Evolutionary conservation across 2,797 vertebrate species (phyloP).

Genomic region (Enteromius unitaeniatus): DNA sequence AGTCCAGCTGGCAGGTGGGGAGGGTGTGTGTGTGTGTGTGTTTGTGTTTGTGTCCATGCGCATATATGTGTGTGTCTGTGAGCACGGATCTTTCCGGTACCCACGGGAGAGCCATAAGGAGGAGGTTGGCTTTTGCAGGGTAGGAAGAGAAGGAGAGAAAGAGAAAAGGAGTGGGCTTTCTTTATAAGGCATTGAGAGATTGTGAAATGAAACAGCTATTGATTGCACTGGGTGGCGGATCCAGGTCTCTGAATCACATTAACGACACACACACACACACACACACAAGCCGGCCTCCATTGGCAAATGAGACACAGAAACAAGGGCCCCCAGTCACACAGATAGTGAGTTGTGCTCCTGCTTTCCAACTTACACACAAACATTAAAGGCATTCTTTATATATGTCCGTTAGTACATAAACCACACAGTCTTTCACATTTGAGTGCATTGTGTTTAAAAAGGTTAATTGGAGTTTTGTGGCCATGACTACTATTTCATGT

Average conservation of each 20-base stretch:
- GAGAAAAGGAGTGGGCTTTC: constrained; percentile 66
- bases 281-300: constrained; percentile 35
- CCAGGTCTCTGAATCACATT: constrained; percentile 83
- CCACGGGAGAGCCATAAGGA: constrained; percentile 63
- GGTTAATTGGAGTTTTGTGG: constrained; percentile 15
- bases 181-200: constrained; percentile 81
- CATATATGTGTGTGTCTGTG: constrained; percentile 57
- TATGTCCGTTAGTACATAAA: constrained; percentile 9
- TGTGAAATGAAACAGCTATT: constrained; percentile 84
- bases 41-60: constrained; percentile 45
- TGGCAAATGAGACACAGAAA: constrained; percentile 59
- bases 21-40: constrained; percentile 10
- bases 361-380: constrained; percentile 45
- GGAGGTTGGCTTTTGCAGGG: constrained; percentile 70
- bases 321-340: constrained; percentile 58
- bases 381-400: constrained; percentile 36
- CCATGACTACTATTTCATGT: not conserved
- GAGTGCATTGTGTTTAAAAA: not conserved
- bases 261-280: constrained; percentile 69
- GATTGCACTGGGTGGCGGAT: constrained; percentile 81
- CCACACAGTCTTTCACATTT: not conserved
- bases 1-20: constrained; percentile 65
- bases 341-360: constrained; percentile 38
- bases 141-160: constrained; percentile 64
- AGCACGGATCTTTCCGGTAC: constrained; percentile 63